Conservation (phyloP, 2,113 vertebrate genomes). For the Phrynosoma blainvillii region DNA sequence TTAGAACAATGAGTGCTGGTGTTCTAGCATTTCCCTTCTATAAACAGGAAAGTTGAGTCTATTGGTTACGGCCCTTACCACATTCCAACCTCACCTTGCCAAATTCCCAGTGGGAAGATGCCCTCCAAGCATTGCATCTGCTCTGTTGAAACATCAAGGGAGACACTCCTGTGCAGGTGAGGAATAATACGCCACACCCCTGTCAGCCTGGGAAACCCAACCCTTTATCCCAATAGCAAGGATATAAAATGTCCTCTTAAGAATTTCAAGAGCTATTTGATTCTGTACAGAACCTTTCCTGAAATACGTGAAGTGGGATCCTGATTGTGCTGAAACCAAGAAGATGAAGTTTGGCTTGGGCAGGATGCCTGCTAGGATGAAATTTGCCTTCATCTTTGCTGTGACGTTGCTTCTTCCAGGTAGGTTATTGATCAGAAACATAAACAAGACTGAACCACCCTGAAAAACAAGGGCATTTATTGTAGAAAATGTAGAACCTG, state of each 20-base stretch:
- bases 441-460: neutral
- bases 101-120: slow-evolving; percentile 20
- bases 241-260: slow-evolving; percentile 11
- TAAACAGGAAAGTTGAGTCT: neutral
- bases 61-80: neutral
- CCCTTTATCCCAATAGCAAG: neutral
- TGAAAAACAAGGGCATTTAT: neutral
- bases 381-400: neutral
- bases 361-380: neutral
- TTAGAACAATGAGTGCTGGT: neutral
- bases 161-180: slow-evolving; percentile 2
- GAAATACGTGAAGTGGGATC: neutral
- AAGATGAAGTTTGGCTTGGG: neutral
- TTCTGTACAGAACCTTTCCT: neutral
- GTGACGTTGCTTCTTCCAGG: slow-evolving; percentile 4
- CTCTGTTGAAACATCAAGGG: slow-evolving; percentile 2
- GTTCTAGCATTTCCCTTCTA: neutral
- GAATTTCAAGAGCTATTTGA: neutral
- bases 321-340: neutral
- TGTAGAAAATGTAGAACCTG: neutral
- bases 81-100: neutral
- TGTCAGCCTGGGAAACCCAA: slow-evolving; percentile 11
- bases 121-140: neutral
- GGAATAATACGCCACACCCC: neutral
- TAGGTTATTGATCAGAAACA: neutral